phyloP scores from a whole-genome alignment of 2,888 invertebrate genomes.

The Branchipolynoe longqiensis region DNA sequence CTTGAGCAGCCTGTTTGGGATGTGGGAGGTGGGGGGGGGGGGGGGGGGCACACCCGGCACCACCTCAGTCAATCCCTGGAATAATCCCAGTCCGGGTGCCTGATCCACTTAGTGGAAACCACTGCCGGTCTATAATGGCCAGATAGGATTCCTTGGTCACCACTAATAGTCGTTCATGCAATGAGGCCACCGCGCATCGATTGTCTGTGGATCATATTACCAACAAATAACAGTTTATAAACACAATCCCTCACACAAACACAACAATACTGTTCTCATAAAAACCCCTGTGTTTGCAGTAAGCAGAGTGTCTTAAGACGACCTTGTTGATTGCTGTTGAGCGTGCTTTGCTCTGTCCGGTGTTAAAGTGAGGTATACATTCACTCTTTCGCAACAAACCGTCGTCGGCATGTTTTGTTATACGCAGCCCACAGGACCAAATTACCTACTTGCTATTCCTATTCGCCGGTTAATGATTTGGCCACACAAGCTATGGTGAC shows the following conservation, averaged over 20 bases:
- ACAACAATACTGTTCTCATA: too few relatives aligned
- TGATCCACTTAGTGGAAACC: conserved; percentile 27
- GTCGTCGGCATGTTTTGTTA: neutral
- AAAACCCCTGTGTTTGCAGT: too few relatives aligned
- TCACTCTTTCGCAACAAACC: too few relatives aligned
- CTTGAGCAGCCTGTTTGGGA: neutral
- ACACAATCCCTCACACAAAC: neutral
- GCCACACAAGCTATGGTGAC: neutral
- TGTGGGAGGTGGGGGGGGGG: too few relatives aligned
- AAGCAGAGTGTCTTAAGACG: too few relatives aligned
- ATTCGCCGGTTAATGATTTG: conserved; percentile 9
- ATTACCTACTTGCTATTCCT: neutral
- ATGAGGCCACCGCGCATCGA: neutral
- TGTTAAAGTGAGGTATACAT: too few relatives aligned
- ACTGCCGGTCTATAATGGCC: neutral
- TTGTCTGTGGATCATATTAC: neutral
- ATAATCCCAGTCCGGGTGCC: neutral
- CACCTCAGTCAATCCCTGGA: conserved; percentile 28
- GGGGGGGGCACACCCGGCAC: too few relatives aligned
- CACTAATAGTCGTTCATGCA: conserved; percentile 2
- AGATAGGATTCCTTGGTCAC: conserved; percentile 24
- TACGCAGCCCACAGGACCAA: neutral
- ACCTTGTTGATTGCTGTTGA: too few relatives aligned
- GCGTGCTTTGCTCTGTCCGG: too few relatives aligned
- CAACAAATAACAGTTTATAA: neutral